Conservation (phyloP, 2,797 vertebrate genomes). For the Sebastes kiyomatsui region DNA sequence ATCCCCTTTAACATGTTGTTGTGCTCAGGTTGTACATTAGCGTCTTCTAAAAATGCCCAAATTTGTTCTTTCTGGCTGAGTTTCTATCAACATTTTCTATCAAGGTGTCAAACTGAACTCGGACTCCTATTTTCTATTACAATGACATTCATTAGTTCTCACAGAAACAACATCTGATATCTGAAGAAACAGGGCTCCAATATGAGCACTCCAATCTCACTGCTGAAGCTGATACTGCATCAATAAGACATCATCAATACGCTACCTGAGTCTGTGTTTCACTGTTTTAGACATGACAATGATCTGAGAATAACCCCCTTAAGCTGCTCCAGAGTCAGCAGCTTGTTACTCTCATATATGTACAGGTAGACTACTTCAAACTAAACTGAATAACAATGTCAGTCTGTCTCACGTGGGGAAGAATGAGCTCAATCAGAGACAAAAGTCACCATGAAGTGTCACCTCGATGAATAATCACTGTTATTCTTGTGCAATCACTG, state of each 20-base stretch:
- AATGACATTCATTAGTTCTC: not conserved
- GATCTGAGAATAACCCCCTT: not conserved
- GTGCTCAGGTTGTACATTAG: not conserved
- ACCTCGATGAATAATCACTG: conserved; percentile 33
- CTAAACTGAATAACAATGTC: not conserved
- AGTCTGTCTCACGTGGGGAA: not conserved
- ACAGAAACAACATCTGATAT: not conserved
- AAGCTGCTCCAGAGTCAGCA: not conserved
- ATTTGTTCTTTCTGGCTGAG: not conserved
- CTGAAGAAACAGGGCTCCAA: not conserved
- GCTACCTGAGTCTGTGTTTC: not conserved
- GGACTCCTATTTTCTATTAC: not conserved
- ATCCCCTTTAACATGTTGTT: not conserved
- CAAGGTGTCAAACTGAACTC: not conserved
- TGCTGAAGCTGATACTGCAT: conserved; percentile 5
- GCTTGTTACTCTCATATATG: not conserved
- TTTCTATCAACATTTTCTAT: not conserved
- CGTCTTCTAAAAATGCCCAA: not conserved
- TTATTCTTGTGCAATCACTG: conserved; percentile 4
- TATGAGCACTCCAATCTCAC: conserved; percentile 9
- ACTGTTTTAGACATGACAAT: not conserved
- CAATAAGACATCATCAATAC: conserved; percentile 6
- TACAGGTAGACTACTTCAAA: not conserved
- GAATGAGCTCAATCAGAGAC: conserved; percentile 2
- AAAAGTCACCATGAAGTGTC: conserved; percentile 17